Percentiles rank a stretch among this genome's conserved stretches.
These are phyloP conservation scores for Acrocephalus arundinaceus DNA, from an alignment of 2,113 vertebrate genomes.

Conservation along the genomic window DNA sequence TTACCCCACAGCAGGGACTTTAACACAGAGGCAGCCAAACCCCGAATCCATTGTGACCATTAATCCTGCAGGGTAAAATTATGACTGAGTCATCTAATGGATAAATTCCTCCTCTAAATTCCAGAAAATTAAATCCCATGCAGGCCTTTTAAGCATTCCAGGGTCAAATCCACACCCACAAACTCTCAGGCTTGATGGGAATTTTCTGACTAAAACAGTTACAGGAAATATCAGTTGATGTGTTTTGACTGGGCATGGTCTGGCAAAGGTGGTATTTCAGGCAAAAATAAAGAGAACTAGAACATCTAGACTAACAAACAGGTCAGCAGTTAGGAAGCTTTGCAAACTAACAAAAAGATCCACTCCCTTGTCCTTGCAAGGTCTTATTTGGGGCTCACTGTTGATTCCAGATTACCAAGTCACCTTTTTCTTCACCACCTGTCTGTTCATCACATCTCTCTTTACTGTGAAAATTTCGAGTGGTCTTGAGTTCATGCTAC, in stretches of 20 bases:
- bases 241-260: not conserved
- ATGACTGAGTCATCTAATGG: not conserved
- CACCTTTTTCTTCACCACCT: not conserved
- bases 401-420: not conserved
- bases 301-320: not conserved
- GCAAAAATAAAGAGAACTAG: not conserved
- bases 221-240: not conserved
- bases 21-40: slow-evolving; percentile 17
- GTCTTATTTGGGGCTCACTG: not conserved
- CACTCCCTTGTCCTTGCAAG: not conserved
- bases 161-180: not conserved
- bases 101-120: not conserved
- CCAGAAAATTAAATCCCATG: not conserved
- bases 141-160: not conserved
- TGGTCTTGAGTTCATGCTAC: not conserved
- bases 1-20: not conserved
- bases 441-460: not conserved
- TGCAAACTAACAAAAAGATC: not conserved
- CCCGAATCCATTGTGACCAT: not conserved
- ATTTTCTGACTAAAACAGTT: not conserved
- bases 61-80: not conserved
- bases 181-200: not conserved
- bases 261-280: not conserved
- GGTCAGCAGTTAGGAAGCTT: not conserved
- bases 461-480: not conserved